phyloP scores from a whole-genome alignment of 1,140 invertebrate species.

The Drosophila lacteicornis region DNA sequence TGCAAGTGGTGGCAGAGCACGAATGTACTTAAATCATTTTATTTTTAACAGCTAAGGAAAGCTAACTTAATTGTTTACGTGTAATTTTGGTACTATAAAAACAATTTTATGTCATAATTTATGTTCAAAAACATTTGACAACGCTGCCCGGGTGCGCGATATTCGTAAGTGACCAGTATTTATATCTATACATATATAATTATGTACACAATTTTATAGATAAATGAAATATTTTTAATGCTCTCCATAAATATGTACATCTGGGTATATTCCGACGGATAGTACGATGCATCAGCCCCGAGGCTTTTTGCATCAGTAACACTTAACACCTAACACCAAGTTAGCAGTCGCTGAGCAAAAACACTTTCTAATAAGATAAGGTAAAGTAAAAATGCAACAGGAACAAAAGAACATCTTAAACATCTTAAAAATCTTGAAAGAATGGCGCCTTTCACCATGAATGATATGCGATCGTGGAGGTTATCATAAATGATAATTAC shows the following conservation, averaged over 20 bases:
- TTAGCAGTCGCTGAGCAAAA: conserved; percentile 41
- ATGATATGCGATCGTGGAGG: conserved; percentile 35
- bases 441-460: conserved; percentile 71
- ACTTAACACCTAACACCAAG: conserved; percentile 30
- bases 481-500: conserved; percentile 65
- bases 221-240: conserved; percentile 73
- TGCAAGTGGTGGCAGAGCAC: conserved; percentile 36
- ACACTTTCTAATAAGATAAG: conserved; percentile 25
- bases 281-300: conserved; percentile 44
- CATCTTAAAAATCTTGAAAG: conserved; percentile 47
- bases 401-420: conserved; percentile 39
- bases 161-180: conserved; percentile 81
- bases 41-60: conserved; percentile 41
- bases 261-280: conserved; percentile 35
- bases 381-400: conserved; percentile 19
- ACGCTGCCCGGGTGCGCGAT: conserved; percentile 53
- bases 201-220: conserved; percentile 76
- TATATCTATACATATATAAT: conserved; percentile 70
- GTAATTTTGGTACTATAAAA: conserved; percentile 23
- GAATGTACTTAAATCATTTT: conserved; percentile 77
- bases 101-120: conserved; percentile 59
- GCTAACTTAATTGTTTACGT: conserved; percentile 38
- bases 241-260: conserved; percentile 16
- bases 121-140: conserved; percentile 66
- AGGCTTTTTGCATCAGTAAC: conserved; percentile 53